These are phyloP conservation scores for Elephantulus edwardii DNA, from an alignment of 2,113 vertebrate genomes.

Conservation along the genomic window DNA sequence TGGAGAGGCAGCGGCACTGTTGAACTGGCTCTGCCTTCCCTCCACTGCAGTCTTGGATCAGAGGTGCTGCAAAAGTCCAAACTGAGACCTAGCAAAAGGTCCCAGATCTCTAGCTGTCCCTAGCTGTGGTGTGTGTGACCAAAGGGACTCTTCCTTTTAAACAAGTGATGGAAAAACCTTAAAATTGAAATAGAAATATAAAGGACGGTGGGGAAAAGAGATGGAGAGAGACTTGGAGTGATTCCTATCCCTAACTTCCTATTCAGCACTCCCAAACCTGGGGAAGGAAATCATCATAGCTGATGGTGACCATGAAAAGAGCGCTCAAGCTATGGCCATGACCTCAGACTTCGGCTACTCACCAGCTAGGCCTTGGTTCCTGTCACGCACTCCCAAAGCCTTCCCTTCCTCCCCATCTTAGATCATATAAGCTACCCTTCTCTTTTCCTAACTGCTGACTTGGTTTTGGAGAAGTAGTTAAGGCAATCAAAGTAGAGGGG, in stretches of 20 bases:
- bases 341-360: neutral
- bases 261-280: neutral
- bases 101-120: neutral
- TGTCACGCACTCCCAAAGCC: neutral
- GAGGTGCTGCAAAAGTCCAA: neutral
- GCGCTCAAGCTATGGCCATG: accelerated
- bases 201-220: neutral
- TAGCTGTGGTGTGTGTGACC: neutral
- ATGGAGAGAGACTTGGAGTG: neutral
- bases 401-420: neutral
- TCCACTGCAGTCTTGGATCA: neutral
- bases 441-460: neutral
- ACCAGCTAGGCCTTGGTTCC: neutral
- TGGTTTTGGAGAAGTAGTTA: neutral
- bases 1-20: neutral
- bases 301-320: neutral
- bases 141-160: neutral
- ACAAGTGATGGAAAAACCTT: neutral
- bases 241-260: neutral
- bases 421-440: neutral
- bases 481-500: neutral
- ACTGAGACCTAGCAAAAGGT: neutral
- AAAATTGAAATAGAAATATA: neutral
- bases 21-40: neutral
- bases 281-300: neutral